Evolutionary conservation across 2,888 invertebrate species (phyloP).

Genomic region (Hypselothyrea guttata): DNA sequence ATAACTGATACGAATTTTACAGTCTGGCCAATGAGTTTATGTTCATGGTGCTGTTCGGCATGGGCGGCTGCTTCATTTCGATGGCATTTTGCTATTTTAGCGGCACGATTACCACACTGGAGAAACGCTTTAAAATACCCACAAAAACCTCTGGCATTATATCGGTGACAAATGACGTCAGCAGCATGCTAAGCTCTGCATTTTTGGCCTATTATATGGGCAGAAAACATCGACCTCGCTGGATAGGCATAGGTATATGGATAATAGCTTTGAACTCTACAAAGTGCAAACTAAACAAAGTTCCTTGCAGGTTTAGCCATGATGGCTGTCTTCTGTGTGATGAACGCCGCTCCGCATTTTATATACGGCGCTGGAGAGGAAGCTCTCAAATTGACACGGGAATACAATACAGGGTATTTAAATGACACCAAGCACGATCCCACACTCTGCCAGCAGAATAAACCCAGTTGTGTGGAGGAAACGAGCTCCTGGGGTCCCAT

Average conservation of each 20-base stretch:
- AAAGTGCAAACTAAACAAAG: not conserved
- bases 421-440: constrained; percentile 12
- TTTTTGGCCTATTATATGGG: constrained; percentile 87
- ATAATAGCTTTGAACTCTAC: too few species aligned
- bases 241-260: constrained; percentile 85
- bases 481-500: constrained; percentile 83
- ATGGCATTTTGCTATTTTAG: constrained; percentile 88
- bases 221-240: constrained; percentile 87
- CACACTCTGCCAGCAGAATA: constrained; percentile 42
- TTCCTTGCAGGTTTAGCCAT: constrained; percentile 82
- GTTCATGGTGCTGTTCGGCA: constrained; percentile 85
- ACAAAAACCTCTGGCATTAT: constrained; percentile 87
- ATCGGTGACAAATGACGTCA: constrained; percentile 88
- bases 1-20: not conserved
- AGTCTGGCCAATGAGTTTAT: constrained; percentile 81
- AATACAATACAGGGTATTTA: constrained; percentile 81
- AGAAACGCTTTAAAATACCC: constrained; percentile 88
- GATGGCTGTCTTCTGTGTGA: constrained; percentile 85
- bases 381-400: constrained; percentile 85
- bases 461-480: constrained; percentile 29
- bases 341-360: constrained; percentile 87
- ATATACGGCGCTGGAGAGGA: constrained; percentile 87
- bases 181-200: constrained; percentile 86
- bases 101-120: constrained; percentile 87
- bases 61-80: constrained; percentile 86